Percentiles rank a stretch among this genome's conserved stretches.
These are phyloP conservation scores for Plumapathes pennacea DNA, from an alignment of 92 coral and sea anemone species.

Conservation along the genomic window DNA sequence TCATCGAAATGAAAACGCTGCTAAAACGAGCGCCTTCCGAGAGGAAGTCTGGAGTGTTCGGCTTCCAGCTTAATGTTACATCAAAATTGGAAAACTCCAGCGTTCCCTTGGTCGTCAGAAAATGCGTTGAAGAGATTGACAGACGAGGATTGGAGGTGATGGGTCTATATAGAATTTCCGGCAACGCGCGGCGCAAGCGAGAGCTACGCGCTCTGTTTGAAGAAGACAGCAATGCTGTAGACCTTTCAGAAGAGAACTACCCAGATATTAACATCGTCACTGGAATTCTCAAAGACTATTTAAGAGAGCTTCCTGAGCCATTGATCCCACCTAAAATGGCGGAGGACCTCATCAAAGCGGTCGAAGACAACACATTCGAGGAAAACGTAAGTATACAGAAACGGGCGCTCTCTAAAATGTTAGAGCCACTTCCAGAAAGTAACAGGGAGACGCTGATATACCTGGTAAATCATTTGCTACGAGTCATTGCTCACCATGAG, in stretches of 20 bases:
- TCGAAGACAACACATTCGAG: conserved; percentile 60
- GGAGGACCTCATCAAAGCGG: conserved; percentile 64
- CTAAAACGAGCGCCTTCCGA: conserved; percentile 87
- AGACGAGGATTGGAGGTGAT: conserved; percentile 64
- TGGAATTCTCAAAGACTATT: conserved; percentile 87
- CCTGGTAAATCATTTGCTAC: conserved; percentile 76
- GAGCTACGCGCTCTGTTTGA: conserved; percentile 80
- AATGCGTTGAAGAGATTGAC: conserved; percentile 93
- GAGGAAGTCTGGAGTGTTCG: conserved; percentile 85
- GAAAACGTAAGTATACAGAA: conserved; percentile 41
- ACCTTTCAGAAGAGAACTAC: conserved; percentile 75
- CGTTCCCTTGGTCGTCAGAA: conserved; percentile 78
- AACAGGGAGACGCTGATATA: conserved; percentile 74
- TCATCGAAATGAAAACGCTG: conserved; percentile 87
- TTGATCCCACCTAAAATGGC: conserved; percentile 80
- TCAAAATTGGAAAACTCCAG: conserved; percentile 76
- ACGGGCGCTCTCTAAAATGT: conserved; percentile 55
- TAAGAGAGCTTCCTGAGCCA: conserved; percentile 94
- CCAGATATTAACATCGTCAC: conserved; percentile 87
- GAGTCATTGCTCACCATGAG: conserved; percentile 67
- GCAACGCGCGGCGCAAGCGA: conserved; percentile 92
- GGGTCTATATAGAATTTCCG: conserved; percentile 92
- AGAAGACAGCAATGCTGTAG: conserved; percentile 75
- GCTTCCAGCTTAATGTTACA: conserved; percentile 75
- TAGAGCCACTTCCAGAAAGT: conserved; percentile 64